A percentile compares a stretch with the other conserved stretches of the same genome.
These are phyloP conservation scores for Pipa parva DNA, from an alignment of 2,113 vertebrate species.

Conservation along the genomic window DNA sequence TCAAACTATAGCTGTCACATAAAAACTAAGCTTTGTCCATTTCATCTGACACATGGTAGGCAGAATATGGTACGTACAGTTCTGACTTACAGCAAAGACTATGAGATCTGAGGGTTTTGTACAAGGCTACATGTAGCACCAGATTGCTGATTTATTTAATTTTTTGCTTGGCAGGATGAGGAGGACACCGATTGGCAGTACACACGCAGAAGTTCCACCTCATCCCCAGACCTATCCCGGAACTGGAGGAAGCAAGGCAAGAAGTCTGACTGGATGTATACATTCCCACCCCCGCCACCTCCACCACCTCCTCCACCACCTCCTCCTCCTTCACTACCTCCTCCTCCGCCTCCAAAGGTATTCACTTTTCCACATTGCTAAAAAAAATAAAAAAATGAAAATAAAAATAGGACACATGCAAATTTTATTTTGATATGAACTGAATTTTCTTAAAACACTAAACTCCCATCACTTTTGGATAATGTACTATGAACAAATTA, in stretches of 20 bases:
- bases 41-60: neutral
- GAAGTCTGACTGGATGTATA: slow-evolving; percentile 38
- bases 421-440: no score
- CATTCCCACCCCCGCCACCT: neutral
- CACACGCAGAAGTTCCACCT: slow-evolving; percentile 37
- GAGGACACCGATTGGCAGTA: slow-evolving; percentile 40
- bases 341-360: slow-evolving; percentile 36
- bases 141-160: slow-evolving; percentile 6
- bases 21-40: neutral
- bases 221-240: slow-evolving; percentile 32
- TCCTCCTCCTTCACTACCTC: neutral
- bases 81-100: neutral
- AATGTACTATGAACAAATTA: no score
- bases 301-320: slow-evolving; percentile 28
- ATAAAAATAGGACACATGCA: no score
- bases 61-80: neutral
- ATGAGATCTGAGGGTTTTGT: neutral
- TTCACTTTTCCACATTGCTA: no score
- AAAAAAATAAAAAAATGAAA: no score
- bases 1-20: no score
- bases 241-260: slow-evolving; percentile 38
- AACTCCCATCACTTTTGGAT: no score
- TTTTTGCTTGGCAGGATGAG: slow-evolving; percentile 38
- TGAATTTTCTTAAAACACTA: no score
- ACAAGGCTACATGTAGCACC: neutral